Base-by-base conservation (phyloP, 2,113 vertebrate species). In the Percopsis transmontana region DNA sequence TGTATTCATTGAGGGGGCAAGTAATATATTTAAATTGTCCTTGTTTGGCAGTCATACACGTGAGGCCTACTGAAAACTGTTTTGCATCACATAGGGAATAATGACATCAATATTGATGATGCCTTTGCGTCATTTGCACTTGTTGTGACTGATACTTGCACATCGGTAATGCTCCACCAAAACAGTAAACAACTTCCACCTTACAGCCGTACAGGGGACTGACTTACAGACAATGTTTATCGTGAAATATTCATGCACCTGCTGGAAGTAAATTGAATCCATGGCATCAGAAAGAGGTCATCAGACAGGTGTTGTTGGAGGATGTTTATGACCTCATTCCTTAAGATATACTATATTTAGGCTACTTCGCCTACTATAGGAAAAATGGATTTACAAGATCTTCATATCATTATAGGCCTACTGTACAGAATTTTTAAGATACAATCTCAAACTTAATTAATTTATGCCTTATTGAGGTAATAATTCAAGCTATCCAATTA, bases 1-100 rank as follows among this genome's bases (percentile, higher is more conserved):
- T 33, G 0, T 13, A 3, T 66, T 72, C 44, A 69, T 72, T 53
- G 40, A 23, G 39, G 50, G 39, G 58, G 47, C 50, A 33, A 51
- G 41, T 76, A 71, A 82, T 79, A 58, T 58, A 74, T 83, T 74
- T 23, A 80, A 85, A 86, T 78, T 48, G 58, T 11, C 11, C 2
- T 48, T 79, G 74, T 80, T 61, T 40, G 69, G 58, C 66, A 69
- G 44, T 61, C 45, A 38, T 68, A 66, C 68, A 61, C 70, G 51
- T 39, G 16, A 47, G 11, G 20, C 20, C 0, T 27, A 23, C 21
- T 56, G 73, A 40, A 68, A 21, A 47, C 19, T 21, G 50, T 13
- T 62, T 58, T 78, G 33, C 59, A 3, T 84, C 79, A 83, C 44
- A 64, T 12, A 1, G 58, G 33, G 21, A 12, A 65, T 18, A 69